Conservation (phyloP, 2,113 vertebrate species). For the Mesembrinibis cayennensis region DNA sequence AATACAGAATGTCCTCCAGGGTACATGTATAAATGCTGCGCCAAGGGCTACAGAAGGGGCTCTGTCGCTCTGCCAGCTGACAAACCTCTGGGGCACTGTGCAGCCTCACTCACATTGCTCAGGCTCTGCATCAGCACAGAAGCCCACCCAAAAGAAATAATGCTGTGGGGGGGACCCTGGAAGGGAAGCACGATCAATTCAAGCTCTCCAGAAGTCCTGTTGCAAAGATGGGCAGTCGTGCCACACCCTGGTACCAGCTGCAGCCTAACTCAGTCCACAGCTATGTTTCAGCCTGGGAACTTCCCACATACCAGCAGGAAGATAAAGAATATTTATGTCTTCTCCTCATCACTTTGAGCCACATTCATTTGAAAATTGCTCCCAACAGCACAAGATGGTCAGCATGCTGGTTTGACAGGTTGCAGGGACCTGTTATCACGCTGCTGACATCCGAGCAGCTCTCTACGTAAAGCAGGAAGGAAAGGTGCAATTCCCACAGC, state of each 20-base stretch:
- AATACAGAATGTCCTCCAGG: not conserved
- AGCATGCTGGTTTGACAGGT: not conserved
- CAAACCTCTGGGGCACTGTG: not conserved
- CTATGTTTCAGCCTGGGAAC: not conserved
- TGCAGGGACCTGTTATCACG: not conserved
- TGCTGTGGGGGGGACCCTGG: accelerated
- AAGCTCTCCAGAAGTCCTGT: not conserved
- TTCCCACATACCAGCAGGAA: not conserved
- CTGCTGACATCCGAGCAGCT: not conserved
- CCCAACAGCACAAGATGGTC: not conserved
- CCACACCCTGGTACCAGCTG: not conserved
- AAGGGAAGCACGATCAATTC: not conserved
- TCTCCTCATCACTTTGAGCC: not conserved
- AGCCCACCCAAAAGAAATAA: not conserved
- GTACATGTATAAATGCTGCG: accelerated
- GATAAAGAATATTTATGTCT: not conserved
- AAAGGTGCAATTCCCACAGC: not conserved
- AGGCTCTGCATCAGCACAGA: not conserved
- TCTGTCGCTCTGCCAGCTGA: not conserved
- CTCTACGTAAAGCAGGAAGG: not conserved
- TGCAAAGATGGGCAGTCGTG: not conserved
- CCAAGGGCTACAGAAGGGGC: not conserved
- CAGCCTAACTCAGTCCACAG: not conserved
- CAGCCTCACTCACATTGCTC: not conserved
- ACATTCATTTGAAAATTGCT: not conserved